Base-by-base conservation (phyloP, 2,888 invertebrate species). In the Stenurella melanura region DNA sequence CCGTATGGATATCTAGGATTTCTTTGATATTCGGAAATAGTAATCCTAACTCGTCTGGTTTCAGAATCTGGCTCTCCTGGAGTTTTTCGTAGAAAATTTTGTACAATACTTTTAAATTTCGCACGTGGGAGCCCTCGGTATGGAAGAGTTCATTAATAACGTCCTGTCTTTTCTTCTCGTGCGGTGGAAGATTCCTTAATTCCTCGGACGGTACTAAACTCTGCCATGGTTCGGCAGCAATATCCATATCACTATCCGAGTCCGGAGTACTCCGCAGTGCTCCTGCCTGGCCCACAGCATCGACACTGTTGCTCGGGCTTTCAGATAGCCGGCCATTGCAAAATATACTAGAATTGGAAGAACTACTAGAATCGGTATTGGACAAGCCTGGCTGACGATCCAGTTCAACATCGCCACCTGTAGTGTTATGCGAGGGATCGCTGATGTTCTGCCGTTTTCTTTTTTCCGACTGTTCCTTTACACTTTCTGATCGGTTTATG, bases 101-200 rank as follows among this genome's bases (percentile, higher is more conserved):
- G 83, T 95, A 94, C 67, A 98, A 91, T 4, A 97, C 96, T 88
- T 95, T 96, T 83, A 98, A 92, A 90, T 96, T 96, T 74, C 97
- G 93, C 71, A 97, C 95, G 91, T 98, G 97, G 17, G 96, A 95
- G 80, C 94, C 92, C 89, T 98, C 97, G 15, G 98, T 96, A 86
- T 97, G 95, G 85, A 94, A 94, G 69, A 94, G 88, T 89, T 94
- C 97, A 90, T 97, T 97, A 80, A 97, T 95, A 86, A 97, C 96
- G 91, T 97, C 97, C 90, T 97, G 97, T 84, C 97, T 91, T 90
- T 97, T 97, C 90, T 95, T 96, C 88, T 97, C 97, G 84, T 94
- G 93, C 80, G 95, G 94, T 84, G 95, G 93, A 82, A 97, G 91
- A 79, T 93, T 92, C 74, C 93, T 91, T 72, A 96, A 91, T 70